These are phyloP conservation scores for Macrobrachium nipponense DNA, from an alignment of 1,140 invertebrate species.

Conservation along the genomic window DNA sequence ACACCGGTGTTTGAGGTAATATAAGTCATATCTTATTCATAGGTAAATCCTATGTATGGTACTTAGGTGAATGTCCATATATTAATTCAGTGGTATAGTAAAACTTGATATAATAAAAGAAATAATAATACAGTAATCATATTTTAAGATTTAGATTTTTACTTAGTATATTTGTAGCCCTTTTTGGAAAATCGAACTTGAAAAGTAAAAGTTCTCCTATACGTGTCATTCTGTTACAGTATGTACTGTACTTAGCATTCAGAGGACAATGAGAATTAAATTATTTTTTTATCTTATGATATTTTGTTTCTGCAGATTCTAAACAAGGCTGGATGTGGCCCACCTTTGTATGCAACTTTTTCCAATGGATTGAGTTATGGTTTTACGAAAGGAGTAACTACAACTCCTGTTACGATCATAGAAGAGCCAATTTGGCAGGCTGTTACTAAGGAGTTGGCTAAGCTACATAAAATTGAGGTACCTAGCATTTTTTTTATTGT, in stretches of 20 bases:
- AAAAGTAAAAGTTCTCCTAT: too few relatives aligned
- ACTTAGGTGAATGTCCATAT: too few relatives aligned
- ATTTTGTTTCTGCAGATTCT: conserved; percentile 28
- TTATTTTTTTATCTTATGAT: conserved; percentile 12
- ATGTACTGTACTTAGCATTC: background rate
- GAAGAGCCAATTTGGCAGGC: conserved; percentile 32
- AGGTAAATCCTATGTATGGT: too few relatives aligned
- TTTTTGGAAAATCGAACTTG: too few relatives aligned
- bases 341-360: conserved; percentile 25
- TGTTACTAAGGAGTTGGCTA: conserved; percentile 31
- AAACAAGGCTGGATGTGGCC: conserved; percentile 33
- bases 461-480: conserved; percentile 32
- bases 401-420: background rate
- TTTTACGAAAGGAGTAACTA: conserved; percentile 26
- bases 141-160: too few relatives aligned
- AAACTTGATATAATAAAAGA: too few relatives aligned
- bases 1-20: too few relatives aligned
- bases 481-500: background rate
- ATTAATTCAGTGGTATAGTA: too few relatives aligned
- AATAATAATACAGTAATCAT: too few relatives aligned
- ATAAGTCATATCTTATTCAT: too few relatives aligned
- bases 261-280: background rate
- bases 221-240: background rate
- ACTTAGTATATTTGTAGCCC: too few relatives aligned
- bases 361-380: conserved; percentile 32